Evolutionary conservation across 1,140 invertebrate genomes (phyloP).

Genomic region (Neocloeon triangulifer): DNA sequence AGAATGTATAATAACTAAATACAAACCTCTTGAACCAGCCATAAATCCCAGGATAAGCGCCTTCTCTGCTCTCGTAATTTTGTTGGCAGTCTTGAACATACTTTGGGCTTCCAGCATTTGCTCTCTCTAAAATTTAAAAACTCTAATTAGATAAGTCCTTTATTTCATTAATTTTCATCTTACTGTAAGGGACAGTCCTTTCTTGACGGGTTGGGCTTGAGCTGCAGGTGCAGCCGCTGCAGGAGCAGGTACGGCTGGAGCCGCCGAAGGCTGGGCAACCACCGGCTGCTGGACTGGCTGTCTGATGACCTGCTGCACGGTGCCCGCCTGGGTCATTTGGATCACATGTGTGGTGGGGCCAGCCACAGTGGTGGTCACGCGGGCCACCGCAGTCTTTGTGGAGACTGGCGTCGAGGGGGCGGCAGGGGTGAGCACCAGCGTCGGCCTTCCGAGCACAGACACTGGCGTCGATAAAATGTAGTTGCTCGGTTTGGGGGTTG

Average conservation of each 20-base stretch:
- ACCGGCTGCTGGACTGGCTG: conserved; percentile 22
- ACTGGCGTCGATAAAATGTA: too few relatives aligned
- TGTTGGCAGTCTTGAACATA: conserved; percentile 90
- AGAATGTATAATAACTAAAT: too few relatives aligned
- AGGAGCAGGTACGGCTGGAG: conserved; percentile 8
- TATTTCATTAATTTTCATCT: too few relatives aligned
- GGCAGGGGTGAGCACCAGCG: conserved; percentile 19
- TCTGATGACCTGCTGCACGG: conserved; percentile 15
- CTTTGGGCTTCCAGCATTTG: conserved; percentile 94
- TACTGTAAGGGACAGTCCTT: conserved; percentile 62
- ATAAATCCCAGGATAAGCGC: conserved; percentile 94
- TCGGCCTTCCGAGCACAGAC: conserved; percentile 13
- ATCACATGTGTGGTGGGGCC: too few relatives aligned
- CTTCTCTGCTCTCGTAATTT: conserved; percentile 87
- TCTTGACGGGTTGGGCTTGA: conserved; percentile 14
- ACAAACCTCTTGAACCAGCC: conserved; percentile 71
- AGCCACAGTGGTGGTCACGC: not conserved
- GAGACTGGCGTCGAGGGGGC: conserved; percentile 28
- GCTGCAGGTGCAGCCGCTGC: conserved; percentile 6
- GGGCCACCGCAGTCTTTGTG: conserved; percentile 20
- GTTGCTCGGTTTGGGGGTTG: too few relatives aligned
- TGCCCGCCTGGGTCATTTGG: conserved; percentile 3
- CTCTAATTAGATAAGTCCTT: too few relatives aligned
- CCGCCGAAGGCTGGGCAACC: conserved; percentile 19
- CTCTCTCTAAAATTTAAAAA: conserved; percentile 43